Evolutionary conservation across 2,113 vertebrate species (phyloP).

Genomic region (cattle (Bos taurus)): ARS-UCD2.0 NC_037330.1:72140001-72140500

Average conservation of each 20-base stretch:
- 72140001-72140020: not conserved
- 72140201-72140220: not conserved
- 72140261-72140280: constrained; percentile 36
- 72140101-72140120: not conserved
- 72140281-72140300: not conserved
- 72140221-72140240: not conserved
- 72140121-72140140: constrained; percentile 22
- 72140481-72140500: constrained; percentile 29
- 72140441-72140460: not conserved
- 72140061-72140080: not conserved
- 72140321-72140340: not conserved
- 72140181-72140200: not conserved
- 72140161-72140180: not conserved
- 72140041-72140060: not conserved
- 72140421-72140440: not conserved
- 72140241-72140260: not conserved
- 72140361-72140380: constrained; percentile 18
- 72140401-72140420: not conserved
- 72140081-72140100: not conserved
- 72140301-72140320: not conserved
- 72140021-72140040: not conserved
- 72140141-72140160: not conserved
- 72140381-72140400: not conserved
- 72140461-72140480: not conserved
- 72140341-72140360: not conserved